Conservation (phyloP, 2,113 vertebrate species). For the Sander lucioperca region DNA sequence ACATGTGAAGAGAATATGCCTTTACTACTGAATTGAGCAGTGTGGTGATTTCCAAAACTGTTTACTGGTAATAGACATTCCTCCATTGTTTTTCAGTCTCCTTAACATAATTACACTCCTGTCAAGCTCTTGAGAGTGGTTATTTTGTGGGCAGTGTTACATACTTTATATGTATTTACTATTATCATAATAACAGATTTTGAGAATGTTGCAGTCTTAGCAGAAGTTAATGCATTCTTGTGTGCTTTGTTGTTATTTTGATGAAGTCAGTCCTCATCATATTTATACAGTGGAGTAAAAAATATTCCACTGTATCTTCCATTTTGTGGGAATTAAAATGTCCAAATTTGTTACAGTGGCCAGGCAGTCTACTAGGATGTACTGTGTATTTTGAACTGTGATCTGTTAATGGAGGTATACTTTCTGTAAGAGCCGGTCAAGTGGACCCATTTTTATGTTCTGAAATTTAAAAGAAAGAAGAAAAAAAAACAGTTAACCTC, state of each 20-base stretch:
- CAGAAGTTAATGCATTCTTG: background rate
- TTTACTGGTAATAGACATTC: too few species aligned
- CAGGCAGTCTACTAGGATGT: background rate
- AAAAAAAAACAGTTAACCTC: background rate
- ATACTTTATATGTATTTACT: background rate
- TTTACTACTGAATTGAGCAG: background rate
- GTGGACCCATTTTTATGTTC: background rate
- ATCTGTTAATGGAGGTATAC: background rate
- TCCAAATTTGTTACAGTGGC: background rate
- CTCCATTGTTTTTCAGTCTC: too few species aligned
- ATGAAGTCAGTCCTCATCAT: background rate
- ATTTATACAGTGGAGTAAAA: background rate
- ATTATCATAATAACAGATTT: background rate
- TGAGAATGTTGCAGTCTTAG: background rate
- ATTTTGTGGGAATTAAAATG: background rate
- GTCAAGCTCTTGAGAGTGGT: too few species aligned
- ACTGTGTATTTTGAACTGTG: background rate
- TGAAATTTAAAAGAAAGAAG: background rate
- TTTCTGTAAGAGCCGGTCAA: background rate
- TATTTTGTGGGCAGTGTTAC: background rate
- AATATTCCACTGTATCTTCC: background rate
- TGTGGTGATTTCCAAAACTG: too few species aligned
- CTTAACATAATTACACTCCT: too few species aligned
- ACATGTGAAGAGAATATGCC: background rate
- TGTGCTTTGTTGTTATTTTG: background rate